Conservation (phyloP, 2,113 vertebrate species). For the Cepphus grylle region DNA sequence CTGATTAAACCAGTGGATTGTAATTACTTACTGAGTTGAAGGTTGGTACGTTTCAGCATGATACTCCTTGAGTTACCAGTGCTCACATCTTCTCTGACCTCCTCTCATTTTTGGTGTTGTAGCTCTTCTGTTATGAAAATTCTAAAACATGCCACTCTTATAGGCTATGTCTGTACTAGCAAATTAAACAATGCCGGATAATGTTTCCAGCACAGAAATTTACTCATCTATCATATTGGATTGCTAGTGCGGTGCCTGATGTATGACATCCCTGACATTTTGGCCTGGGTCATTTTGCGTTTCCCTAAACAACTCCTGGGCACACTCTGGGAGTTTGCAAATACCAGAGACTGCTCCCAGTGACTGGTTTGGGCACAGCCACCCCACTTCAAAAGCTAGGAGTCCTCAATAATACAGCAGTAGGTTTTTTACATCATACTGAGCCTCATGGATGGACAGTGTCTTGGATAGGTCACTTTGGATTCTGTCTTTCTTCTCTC, state of each 20-base stretch:
- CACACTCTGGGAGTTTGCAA: neutral
- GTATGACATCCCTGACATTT: neutral
- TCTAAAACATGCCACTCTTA: neutral
- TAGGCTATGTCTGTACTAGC: neutral
- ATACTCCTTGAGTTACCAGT: neutral
- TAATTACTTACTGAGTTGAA: neutral
- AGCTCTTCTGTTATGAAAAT: neutral
- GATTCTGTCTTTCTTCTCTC: neutral
- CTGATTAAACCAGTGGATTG: neutral
- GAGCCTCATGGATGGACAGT: neutral
- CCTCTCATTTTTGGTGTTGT: neutral
- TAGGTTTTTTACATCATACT: neutral
- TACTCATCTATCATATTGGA: neutral
- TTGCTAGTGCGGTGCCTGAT: neutral
- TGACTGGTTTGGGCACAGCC: neutral
- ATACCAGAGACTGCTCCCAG: neutral
- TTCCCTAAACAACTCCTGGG: neutral
- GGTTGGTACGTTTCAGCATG: neutral
- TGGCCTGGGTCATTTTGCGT: neutral
- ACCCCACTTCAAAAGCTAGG: neutral
- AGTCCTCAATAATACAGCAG: neutral
- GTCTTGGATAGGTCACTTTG: neutral
- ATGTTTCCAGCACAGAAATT: neutral
- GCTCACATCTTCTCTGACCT: neutral
- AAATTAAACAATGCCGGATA: neutral